A percentile compares a stretch with the other conserved stretches of the same genome.
Conservation (phyloP, 2,888 invertebrate genomes). For the Trilocha varians region DNA sequence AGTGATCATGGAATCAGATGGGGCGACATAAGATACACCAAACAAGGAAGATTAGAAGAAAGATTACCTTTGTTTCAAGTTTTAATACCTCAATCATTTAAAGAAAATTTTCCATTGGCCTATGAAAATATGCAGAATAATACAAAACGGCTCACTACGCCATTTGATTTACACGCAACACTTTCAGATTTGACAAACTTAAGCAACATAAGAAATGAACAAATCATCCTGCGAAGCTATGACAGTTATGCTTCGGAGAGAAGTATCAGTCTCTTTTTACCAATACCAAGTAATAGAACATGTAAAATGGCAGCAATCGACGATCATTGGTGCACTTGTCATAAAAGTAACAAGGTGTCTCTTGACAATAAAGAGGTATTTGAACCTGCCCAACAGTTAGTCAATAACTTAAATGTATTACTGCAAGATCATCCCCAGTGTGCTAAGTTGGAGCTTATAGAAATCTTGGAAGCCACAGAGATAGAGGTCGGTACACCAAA, state of each 20-base stretch:
- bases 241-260: conserved; percentile 52
- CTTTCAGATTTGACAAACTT: conserved; percentile 77
- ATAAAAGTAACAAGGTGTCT: conserved; percentile 74
- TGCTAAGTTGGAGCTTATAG: conserved; percentile 73
- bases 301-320: conserved; percentile 85
- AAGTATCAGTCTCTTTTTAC: conserved; percentile 84
- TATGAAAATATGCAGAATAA: conserved; percentile 78
- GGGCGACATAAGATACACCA: conserved; percentile 87
- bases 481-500: conserved; percentile 57
- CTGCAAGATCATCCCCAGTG: conserved; percentile 77
- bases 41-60: conserved; percentile 90
- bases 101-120: conserved; percentile 73
- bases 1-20: conserved; percentile 94
- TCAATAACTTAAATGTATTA: conserved; percentile 77
- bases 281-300: conserved; percentile 80
- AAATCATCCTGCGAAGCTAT: conserved; percentile 41
- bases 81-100: conserved; percentile 82
- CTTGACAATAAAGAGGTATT: conserved; percentile 67
- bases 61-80: conserved; percentile 86
- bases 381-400: conserved; percentile 74
- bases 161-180: conserved; percentile 88
- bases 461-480: conserved; percentile 78
- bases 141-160: conserved; percentile 80
- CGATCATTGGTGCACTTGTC: conserved; percentile 92
- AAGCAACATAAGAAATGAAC: conserved; percentile 51